Conservation (phyloP, 2,888 invertebrate genomes). For the Lithophane socia region DNA sequence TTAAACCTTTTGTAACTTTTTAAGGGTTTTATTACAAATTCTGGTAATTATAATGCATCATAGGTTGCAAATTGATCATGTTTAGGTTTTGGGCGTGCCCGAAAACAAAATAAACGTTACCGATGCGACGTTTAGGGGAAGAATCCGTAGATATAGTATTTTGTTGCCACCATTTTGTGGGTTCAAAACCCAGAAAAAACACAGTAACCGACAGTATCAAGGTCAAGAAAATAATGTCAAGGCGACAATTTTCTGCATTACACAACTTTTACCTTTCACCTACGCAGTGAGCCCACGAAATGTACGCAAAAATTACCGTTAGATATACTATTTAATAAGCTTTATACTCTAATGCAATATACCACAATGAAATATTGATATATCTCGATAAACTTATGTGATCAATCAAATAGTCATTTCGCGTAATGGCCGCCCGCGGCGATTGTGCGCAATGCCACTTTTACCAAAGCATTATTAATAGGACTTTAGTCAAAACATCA, state of each 20-base stretch:
- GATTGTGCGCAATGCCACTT: slow-evolving; percentile 35
- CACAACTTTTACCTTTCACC: slow-evolving; percentile 30
- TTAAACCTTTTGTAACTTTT: too few relatives aligned
- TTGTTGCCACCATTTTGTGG: background rate
- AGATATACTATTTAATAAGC: slow-evolving; percentile 22
- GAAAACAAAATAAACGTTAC: too few relatives aligned
- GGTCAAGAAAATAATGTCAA: slow-evolving; percentile 35
- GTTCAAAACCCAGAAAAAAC: slow-evolving; percentile 13
- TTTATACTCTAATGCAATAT: slow-evolving; percentile 52
- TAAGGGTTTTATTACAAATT: too few relatives aligned
- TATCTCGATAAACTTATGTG: slow-evolving; percentile 46
- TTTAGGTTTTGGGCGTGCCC: too few relatives aligned
- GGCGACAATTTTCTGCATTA: slow-evolving; percentile 26
- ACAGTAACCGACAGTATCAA: background rate
- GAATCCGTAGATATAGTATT: background rate
- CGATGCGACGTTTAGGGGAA: too few relatives aligned
- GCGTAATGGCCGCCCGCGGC: slow-evolving; percentile 65
- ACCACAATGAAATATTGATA: slow-evolving; percentile 58
- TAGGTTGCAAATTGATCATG: too few relatives aligned
- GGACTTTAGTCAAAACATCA: slow-evolving; percentile 53
- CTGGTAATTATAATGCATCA: too few relatives aligned
- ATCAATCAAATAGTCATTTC: slow-evolving; percentile 65
- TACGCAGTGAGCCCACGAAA: slow-evolving; percentile 39
- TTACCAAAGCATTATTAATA: slow-evolving; percentile 58
- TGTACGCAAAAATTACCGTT: slow-evolving; percentile 29